Base-by-base conservation (phyloP, 1,140 invertebrate species). In the Meloidogyne hapla region DNA sequence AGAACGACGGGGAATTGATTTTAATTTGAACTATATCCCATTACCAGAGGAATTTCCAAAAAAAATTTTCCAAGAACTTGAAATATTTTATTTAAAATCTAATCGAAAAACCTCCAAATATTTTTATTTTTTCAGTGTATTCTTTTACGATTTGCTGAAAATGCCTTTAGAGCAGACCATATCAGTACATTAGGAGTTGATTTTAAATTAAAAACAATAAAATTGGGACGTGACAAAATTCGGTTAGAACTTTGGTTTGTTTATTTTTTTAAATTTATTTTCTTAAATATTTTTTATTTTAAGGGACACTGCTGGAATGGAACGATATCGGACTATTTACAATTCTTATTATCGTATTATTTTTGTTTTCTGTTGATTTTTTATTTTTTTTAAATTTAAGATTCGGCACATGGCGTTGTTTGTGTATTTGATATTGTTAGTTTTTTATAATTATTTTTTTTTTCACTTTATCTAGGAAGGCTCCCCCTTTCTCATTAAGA, bases 131-230 rank as follows among this genome's bases (percentile, higher is more conserved):
- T 56, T 56, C 48, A 56, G 42, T 76, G 73, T 42, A 85, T 86
- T 68, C 66, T 85, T 25, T 71, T 85, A 61, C 66, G 85, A 21
- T 86, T 86, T 73, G 83, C 85, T 25, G 85, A 86, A 68, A 87
- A 87, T 74, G 79, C 79, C 66, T 86, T 86, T 56, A 73, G 84
- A 26, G 62, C 85, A 21, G 84, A 87, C 78, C 85, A 86, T 63
- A 84, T 87, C 40, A 84, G 77, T 72, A 87, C 85, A 25, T 70
- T 86, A 38, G 85, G 85, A 38, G 85, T 86, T 12, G 85, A 86
- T 74, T 86, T 86, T 67, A 86, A 86, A 69, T 69, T 86, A 69
- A 87, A 86, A 75, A 87, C 85, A 40, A 86, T 87, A 66, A 87
- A 87, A 76, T 45, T 87, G 15, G 85, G 85, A 38, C 68, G 83